phyloP scores from a whole-genome alignment of 2,888 invertebrate species.

The Erannis defoliaria region DNA sequence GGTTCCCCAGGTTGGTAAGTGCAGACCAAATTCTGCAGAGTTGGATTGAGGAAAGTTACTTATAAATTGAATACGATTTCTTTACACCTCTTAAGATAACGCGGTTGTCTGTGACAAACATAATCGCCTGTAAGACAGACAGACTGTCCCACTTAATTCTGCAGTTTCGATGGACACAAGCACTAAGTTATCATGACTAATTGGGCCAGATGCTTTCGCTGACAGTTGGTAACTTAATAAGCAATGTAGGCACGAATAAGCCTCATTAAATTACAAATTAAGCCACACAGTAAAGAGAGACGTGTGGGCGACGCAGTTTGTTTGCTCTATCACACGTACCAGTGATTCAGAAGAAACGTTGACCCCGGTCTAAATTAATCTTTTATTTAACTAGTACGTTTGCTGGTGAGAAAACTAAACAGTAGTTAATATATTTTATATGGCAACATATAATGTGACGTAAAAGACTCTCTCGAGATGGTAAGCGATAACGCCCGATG shows the following conservation, averaged over 20 bases:
- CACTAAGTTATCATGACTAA: constrained; percentile 6
- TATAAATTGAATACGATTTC: no score
- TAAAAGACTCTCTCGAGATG: no score
- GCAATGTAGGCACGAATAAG: constrained; percentile 2
- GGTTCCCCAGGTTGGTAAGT: no score
- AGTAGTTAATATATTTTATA: no score
- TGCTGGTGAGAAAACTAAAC: background rate
- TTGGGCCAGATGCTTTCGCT: background rate
- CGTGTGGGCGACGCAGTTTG: constrained; percentile 24
- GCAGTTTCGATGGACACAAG: background rate
- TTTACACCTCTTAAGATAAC: no score
- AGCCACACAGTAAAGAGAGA: constrained; percentile 25
- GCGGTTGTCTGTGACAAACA: no score
- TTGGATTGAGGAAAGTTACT: no score
- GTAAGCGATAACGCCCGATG: no score
- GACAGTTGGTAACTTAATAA: constrained; percentile 10
- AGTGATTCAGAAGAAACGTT: constrained; percentile 24
- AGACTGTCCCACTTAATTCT: no score
- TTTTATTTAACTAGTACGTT: constrained; percentile 7
- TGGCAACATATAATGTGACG: no score
- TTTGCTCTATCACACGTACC: constrained; percentile 13
- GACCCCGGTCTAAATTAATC: constrained; percentile 22
- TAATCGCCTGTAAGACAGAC: no score
- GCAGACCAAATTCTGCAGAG: no score
- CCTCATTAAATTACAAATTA: constrained; percentile 19